Conservation (phyloP, 2,113 vertebrate species). For the Lutjanus erythropterus region DNA sequence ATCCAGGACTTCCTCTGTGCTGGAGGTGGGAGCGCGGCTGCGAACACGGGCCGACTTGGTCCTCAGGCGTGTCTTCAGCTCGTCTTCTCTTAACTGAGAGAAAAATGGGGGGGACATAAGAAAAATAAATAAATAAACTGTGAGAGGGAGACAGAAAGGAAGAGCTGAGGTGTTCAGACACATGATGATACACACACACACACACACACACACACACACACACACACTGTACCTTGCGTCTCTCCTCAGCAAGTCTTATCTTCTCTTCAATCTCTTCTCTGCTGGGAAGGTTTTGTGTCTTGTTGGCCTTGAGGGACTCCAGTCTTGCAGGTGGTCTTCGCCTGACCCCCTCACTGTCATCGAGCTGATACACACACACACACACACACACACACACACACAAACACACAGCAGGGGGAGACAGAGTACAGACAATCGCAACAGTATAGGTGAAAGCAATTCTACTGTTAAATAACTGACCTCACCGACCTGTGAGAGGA, state of each 20-base stretch:
- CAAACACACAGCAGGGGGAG: conserved; percentile 21
- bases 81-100: conserved; percentile 82
- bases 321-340: conserved; percentile 85
- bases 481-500: background rate
- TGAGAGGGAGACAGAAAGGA: background rate
- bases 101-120: background rate
- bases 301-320: conserved; percentile 85
- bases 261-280: conserved; percentile 84
- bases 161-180: background rate
- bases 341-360: conserved; percentile 45
- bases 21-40: background rate
- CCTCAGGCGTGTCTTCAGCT: conserved; percentile 80
- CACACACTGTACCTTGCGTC: conserved; percentile 78
- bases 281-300: conserved; percentile 71
- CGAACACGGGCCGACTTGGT: conserved; percentile 75
- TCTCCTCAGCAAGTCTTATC: conserved; percentile 82
- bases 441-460: background rate
- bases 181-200: background rate
- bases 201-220: background rate
- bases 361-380: conserved; percentile 67
- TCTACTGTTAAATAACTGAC: background rate
- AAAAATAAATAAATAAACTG: background rate
- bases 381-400: background rate
- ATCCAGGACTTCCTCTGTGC: conserved; percentile 8
- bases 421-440: conserved; percentile 19